Evolutionary conservation across 2,888 invertebrate species (phyloP).

Genomic region (Leptarthrus brevirostris): DNA sequence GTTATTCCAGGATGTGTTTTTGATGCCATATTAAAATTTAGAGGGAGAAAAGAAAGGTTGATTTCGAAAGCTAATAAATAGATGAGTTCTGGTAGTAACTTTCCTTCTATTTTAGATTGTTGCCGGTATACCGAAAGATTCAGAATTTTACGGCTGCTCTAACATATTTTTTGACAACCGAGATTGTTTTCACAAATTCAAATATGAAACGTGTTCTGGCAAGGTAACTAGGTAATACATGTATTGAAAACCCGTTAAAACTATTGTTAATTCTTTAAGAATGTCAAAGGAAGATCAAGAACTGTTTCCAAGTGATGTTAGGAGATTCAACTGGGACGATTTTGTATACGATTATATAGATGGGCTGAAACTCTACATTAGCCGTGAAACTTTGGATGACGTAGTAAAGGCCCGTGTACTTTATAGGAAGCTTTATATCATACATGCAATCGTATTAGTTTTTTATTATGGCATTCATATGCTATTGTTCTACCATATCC

Average conservation of each 20-base stretch:
- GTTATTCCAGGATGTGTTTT: conserved; percentile 56
- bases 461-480: too few relatives aligned
- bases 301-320: too few relatives aligned
- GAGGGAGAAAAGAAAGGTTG: conserved; percentile 15
- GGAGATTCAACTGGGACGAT: too few relatives aligned
- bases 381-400: conserved; percentile 13
- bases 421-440: background rate
- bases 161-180: conserved; percentile 55
- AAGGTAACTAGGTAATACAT: conserved; percentile 47
- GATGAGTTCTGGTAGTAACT: too few relatives aligned
- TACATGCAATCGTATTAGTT: too few relatives aligned
- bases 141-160: conserved; percentile 55
- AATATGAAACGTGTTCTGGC: conserved; percentile 54
- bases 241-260: background rate
- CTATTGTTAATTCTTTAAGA: too few relatives aligned
- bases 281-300: too few relatives aligned
- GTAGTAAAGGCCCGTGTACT: conserved; percentile 1
- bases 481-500: too few relatives aligned
- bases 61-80: background rate
- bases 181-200: too few relatives aligned
- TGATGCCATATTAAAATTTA: conserved; percentile 52
- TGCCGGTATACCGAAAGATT: conserved; percentile 56
- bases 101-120: conserved; percentile 55
- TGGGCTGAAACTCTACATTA: conserved; percentile 33
- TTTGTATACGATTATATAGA: conserved; percentile 30